These are phyloP conservation scores for Myiotriccus ornatus DNA, from an alignment of 2,797 vertebrate species.

Conservation along the genomic window DNA sequence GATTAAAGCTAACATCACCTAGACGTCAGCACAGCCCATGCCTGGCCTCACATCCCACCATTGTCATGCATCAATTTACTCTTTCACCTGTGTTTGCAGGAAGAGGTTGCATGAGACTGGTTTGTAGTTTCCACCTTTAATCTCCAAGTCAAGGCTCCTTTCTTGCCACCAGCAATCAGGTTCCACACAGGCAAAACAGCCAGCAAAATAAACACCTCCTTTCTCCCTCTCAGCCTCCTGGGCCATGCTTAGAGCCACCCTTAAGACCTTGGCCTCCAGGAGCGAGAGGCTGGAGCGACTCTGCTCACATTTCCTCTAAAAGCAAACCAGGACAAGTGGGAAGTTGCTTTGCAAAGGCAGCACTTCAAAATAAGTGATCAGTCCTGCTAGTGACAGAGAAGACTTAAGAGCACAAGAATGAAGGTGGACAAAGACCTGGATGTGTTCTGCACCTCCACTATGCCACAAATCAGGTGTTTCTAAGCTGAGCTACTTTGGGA, in stretches of 20 bases:
- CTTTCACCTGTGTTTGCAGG: not conserved
- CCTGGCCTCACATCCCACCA: fast-evolving
- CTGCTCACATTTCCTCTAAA: not conserved
- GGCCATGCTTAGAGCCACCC: not conserved
- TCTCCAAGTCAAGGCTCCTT: not conserved
- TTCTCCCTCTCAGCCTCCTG: not conserved
- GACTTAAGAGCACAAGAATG: not conserved
- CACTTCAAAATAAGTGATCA: not conserved
- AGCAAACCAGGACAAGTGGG: not conserved
- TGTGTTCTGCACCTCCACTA: not conserved
- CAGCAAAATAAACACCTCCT: not conserved
- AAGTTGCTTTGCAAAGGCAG: not conserved
- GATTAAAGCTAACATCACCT: not conserved
- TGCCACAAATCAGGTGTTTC: not conserved
- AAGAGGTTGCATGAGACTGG: not conserved
- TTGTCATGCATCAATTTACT: fast-evolving
- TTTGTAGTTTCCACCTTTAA: not conserved
- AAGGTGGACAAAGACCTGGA: not conserved
- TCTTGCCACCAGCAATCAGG: not conserved
- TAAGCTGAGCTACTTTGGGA: not conserved
- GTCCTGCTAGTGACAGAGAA: not conserved
- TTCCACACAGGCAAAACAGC: not conserved
- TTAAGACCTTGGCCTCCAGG: not conserved
- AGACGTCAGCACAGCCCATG: fast-evolving
- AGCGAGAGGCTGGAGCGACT: fast-evolving